A percentile compares a stretch with the other conserved stretches of the same genome.
These are phyloP conservation scores for Beaufortia kweichowensis DNA, from an alignment of 2,113 vertebrate species.

Conservation along the genomic window DNA sequence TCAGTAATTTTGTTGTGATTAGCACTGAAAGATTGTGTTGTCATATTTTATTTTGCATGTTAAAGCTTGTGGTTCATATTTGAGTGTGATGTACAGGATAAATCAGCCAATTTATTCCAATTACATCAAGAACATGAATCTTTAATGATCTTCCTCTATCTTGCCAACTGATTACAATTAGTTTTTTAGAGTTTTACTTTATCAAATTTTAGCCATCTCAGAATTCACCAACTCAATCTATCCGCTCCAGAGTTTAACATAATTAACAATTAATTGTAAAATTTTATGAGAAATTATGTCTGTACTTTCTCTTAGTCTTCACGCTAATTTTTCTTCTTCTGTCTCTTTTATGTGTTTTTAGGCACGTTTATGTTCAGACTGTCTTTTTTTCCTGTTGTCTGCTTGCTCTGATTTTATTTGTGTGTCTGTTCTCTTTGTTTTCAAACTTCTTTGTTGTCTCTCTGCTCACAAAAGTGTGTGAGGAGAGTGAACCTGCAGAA, in stretches of 20 bases:
- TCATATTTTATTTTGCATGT: too few species aligned
- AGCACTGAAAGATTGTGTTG: too few species aligned
- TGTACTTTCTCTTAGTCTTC: slow-evolving; percentile 2
- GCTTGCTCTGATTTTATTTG: slow-evolving; percentile 32
- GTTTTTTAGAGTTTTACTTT: slow-evolving; percentile 45
- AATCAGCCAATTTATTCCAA: slow-evolving; percentile 53
- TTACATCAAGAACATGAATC: slow-evolving; percentile 55
- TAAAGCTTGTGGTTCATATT: neutral
- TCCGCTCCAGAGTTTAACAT: slow-evolving; percentile 6
- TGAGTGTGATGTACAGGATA: slow-evolving; percentile 30
- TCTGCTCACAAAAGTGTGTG: slow-evolving; percentile 68
- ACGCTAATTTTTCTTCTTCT: neutral
- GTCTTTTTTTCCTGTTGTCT: slow-evolving; percentile 19
- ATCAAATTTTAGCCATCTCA: neutral
- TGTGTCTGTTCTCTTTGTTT: slow-evolving; percentile 19
- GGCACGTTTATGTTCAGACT: slow-evolving; percentile 7
- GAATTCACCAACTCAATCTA: slow-evolving; percentile 3
- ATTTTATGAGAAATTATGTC: slow-evolving; percentile 15
- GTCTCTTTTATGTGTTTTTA: neutral
- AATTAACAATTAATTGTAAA: slow-evolving; percentile 30
- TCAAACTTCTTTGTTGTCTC: neutral
- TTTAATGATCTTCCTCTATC: slow-evolving; percentile 49
- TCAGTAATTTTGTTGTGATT: too few species aligned
- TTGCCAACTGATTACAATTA: slow-evolving; percentile 55
- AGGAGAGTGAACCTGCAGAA: slow-evolving; percentile 71